Evolutionary conservation across 2,888 invertebrate species (phyloP), one percentile per base, ranked within the genome.

Genomic region (Rhagonycha lutea): DNA sequence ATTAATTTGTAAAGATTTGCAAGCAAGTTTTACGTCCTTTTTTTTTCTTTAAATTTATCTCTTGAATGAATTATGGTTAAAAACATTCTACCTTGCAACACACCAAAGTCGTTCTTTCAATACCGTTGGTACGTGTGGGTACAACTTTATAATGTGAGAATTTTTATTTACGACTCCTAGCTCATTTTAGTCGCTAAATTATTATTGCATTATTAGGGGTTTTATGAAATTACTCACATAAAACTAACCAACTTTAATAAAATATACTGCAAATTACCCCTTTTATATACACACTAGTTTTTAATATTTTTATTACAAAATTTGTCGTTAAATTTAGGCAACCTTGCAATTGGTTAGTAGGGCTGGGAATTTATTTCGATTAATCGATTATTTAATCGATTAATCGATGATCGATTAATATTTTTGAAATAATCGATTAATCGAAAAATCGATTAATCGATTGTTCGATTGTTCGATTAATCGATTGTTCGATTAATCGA

Each of bases 1-100:
- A 73, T 73, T 73, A 68, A 73, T 73, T 69, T 69, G 68, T 47
- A 69, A 68, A n/a, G 68, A 73, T 73, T 73, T 73, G 73, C 73
- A 69, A 73, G 24, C 62, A 61, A 63, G 73, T 24, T 73, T 73
- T 67, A 29, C 18, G 14, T 68, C 14, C 28, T 68, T 73, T 68
- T 73, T 68, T 73, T 62, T 14, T 61, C 61, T 72, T 61, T 24
- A 65, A 63, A 60, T 69, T 62, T 62, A 61, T 68, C 23, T 24
- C 24, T 24, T 24, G 24, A 65, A 65, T 65, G 63, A 24, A 26
- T 69, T 73, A 68, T 28, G 69, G 63, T 24, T 61, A 24, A 65
- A 26, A 26, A 65, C 26, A 12, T 65, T 65, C 63, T 65, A 24
- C 24, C 47, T 47, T 47, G 47, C 47, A 12, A 47, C 47, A 47